Evolutionary conservation across 2,888 invertebrate species (phyloP).

Genomic region (Pseudanteris insignis): DNA sequence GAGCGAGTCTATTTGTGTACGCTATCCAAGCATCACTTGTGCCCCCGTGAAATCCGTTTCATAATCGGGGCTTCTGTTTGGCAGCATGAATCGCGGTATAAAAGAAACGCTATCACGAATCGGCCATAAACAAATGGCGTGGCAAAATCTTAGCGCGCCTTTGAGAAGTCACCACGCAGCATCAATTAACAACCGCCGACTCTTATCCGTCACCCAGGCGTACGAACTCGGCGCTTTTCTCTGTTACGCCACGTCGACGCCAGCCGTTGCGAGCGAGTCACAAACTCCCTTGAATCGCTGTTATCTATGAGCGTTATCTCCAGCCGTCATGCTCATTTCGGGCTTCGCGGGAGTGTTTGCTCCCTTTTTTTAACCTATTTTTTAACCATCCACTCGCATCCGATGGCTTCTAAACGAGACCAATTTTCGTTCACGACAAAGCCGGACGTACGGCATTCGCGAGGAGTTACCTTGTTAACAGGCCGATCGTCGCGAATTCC

Average conservation of each 20-base stretch:
- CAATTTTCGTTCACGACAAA: slow-evolving; percentile 15
- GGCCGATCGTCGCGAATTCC: slow-evolving; percentile 1
- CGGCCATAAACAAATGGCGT: slow-evolving; percentile 13
- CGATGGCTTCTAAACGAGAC: slow-evolving; percentile 25
- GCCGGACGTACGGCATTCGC: background rate
- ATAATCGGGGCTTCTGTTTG: slow-evolving; percentile 14
- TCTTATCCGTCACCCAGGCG: slow-evolving; percentile 64
- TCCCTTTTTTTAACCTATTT: too few relatives aligned
- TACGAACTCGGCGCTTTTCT: slow-evolving; percentile 53
- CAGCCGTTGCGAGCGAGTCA: slow-evolving; percentile 46
- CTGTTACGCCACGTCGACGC: slow-evolving; percentile 48
- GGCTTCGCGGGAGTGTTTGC: too few relatives aligned
- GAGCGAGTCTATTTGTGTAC: slow-evolving; percentile 19
- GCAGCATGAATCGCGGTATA: slow-evolving; percentile 20
- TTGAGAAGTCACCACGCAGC: slow-evolving; percentile 55
- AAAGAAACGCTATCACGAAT: slow-evolving; percentile 23
- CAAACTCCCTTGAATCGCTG: slow-evolving; percentile 43
- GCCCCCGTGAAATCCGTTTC: slow-evolving; percentile 16
- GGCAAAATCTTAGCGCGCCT: slow-evolving; percentile 55
- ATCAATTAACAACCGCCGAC: slow-evolving; percentile 61
- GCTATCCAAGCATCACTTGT: slow-evolving; percentile 14
- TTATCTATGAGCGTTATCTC: slow-evolving; percentile 42
- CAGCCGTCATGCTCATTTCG: slow-evolving; percentile 42
- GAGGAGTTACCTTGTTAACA: slow-evolving; percentile 11
- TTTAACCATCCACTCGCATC: too few relatives aligned